Evolutionary conservation across 2,797 vertebrate species (phyloP).

Genomic region (Pteropus rufus): DNA sequence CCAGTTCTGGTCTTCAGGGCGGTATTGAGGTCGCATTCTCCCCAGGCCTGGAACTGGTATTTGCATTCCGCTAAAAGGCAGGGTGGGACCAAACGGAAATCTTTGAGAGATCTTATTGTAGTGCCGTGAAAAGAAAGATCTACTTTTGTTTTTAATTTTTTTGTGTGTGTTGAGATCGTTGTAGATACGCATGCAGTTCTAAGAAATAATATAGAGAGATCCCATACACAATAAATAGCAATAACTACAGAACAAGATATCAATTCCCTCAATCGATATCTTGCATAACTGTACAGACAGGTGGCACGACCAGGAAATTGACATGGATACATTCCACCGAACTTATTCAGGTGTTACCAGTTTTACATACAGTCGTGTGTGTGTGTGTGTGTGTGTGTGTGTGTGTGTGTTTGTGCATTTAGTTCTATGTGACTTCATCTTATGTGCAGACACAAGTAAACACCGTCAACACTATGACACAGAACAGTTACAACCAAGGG

Average conservation of each 20-base stretch:
- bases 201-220: background rate
- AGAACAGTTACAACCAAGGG: background rate
- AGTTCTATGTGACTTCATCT: too few relatives aligned
- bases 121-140: background rate
- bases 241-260: too few relatives aligned
- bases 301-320: background rate
- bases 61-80: conserved; percentile 91
- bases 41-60: conserved; percentile 97
- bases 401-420: background rate
- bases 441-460: fast-evolving
- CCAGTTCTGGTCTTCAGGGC: conserved; percentile 95
- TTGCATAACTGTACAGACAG: background rate
- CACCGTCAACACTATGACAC: fast-evolving
- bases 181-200: background rate
- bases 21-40: conserved; percentile 93
- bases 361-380: background rate
- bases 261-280: background rate
- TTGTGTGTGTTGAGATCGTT: background rate
- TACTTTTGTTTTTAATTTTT: background rate
- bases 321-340: background rate
- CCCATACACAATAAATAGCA: background rate
- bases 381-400: background rate
- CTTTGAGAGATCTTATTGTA: background rate
- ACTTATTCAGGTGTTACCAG: background rate
- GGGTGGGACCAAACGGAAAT: background rate